Conservation (phyloP, 2,888 invertebrate species). For the Listrodromus nycthemerus region DNA sequence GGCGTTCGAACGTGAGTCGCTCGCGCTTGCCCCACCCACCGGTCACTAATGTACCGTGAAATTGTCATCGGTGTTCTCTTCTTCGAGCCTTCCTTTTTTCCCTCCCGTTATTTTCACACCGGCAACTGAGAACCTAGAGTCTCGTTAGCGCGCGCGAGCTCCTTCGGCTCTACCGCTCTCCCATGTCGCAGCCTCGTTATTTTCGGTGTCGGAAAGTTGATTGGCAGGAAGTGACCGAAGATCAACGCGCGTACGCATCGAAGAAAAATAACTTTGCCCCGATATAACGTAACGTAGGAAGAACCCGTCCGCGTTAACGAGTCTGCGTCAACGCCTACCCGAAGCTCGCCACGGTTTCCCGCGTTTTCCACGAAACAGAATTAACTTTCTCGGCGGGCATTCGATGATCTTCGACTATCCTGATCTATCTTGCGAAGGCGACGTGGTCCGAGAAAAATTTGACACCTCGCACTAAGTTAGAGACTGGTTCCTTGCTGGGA, state of each 20-base stretch:
- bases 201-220: conserved; percentile 55
- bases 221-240: conserved; percentile 56
- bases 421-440: background rate
- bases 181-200: conserved; percentile 56
- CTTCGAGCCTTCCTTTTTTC: conserved; percentile 31
- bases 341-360: background rate
- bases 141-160: conserved; percentile 63
- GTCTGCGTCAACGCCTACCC: conserved; percentile 38
- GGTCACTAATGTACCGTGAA: conserved; percentile 81
- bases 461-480: background rate
- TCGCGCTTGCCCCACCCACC: conserved; percentile 73
- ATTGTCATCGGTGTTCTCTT: conserved; percentile 78
- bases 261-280: conserved; percentile 5
- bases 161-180: conserved; percentile 55
- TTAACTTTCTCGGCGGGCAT: conserved; percentile 2
- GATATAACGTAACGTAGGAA: conserved; percentile 20
- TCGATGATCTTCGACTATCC: background rate
- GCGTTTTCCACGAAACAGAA: conserved; percentile 21
- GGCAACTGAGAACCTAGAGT: conserved; percentile 38
- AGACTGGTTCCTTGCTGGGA: background rate
- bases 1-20: conserved; percentile 39
- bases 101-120: conserved; percentile 64
- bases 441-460: background rate
- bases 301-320: conserved; percentile 41
- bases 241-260: conserved; percentile 10